Base-by-base conservation (phyloP, 2,113 vertebrate genomes). In the Urocolius indicus region DNA sequence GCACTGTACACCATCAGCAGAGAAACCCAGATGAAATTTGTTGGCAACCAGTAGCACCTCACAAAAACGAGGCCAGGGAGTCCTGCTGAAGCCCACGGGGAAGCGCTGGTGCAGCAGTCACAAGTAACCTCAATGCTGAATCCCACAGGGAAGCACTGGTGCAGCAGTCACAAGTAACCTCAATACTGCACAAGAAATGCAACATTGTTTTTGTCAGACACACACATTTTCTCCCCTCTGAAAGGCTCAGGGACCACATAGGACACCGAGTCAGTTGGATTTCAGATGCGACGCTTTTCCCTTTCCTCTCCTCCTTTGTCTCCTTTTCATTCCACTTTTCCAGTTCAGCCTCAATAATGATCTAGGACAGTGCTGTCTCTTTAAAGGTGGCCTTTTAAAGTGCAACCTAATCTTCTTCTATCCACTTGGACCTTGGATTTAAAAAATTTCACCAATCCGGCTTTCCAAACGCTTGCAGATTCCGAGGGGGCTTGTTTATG, bases 401-500 rank as follows among this genome's bases (percentile, higher is more conserved):
- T 97, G 97, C 97, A 97, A 92, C 97, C 98, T 99, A 98, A 98
- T 99, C 98, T 98, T 96, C 96, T 97, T 97, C 97, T 93, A 98
- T 98, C 98, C 98, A 98, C 98, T 99, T 97, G 95, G 98, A 97
- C 97, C 97, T 93, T 95, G 98, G 98, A 96, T 93, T 97, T 97
- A 81, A 94, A 93, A 98, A 95, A 97, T 98, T 98, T 97, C 97
- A 96, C 98, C 98, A 98, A 98, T 99, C 98, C 98, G 94, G 95
- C 98, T 98, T 98, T 98, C 97, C 97, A 98, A 99, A 99, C 98
- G 98, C 96, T 98, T 98, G 98, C 98, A 97, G 98, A 98, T 99
- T 99, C 98, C 97, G 96, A 96, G 86, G 96, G 95, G 97, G 98
- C 98, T 98, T 99, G 98, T 99, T 99, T 99, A 98, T 98, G 98